Base-by-base conservation (phyloP, 2,888 invertebrate species). In the Cyaniris semiargus region DNA sequence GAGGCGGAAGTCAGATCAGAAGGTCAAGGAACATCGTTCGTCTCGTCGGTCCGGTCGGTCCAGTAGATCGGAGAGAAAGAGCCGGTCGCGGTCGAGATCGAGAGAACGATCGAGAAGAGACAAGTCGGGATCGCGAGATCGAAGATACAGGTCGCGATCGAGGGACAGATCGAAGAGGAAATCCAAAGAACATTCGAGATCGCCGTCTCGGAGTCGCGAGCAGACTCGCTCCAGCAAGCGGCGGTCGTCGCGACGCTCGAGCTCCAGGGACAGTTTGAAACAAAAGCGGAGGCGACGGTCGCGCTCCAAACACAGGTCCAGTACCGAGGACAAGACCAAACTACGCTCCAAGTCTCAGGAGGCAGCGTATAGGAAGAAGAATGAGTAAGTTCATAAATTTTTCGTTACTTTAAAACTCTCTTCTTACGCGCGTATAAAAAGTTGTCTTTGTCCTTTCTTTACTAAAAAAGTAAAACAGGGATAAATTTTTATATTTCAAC, bases 311-410 rank as follows among this genome's bases (percentile, higher is more conserved):
- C 88, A 84, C 34, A 82, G 83, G 8, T 79, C 80, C 15, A 88
- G 86, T 75, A 83, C 83, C 3, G 91, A 90, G 1, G 91, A 90
- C 1, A 89, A 87, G 78, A 80, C 82, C 18, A 88, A 87, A 81
- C 87, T 85, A 60, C 88, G 93, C 44, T 94, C 93, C 18, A 86
- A 87, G 83, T 93, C 93, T 79, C 93, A 94, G 83, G 93, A 93
- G 70, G 86, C 85, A 44, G 27, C 79, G 81, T 82, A 75, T 86
- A 84, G 78, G 83, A 88, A 78, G 80, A 93, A 93, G 84, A 89
- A 90, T 83, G 93, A 93, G 93, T 93, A 86, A 86, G 91, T 84
- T 44, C 21, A 53, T n/a, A 21, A 1, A 7, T 27, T 27, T 77
- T 21, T 74, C 13, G 44, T 56, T 77, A 71, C 44, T 18, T 34